Evolutionary conservation across 2,797 vertebrate species (phyloP).

Genomic region (Poecile montanus): DNA sequence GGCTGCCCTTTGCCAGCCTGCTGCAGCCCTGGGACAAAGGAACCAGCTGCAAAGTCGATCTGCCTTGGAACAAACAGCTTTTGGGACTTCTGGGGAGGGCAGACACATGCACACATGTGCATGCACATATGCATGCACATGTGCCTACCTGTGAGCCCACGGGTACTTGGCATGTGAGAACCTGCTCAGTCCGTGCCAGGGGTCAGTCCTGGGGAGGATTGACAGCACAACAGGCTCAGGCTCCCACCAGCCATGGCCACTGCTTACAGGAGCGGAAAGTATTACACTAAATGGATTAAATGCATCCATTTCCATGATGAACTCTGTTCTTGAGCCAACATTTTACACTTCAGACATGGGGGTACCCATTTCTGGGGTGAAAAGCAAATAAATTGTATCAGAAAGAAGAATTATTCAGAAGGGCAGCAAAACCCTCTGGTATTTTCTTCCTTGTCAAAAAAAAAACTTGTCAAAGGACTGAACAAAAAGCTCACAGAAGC

Average conservation of each 20-base stretch:
- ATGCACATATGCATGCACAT: too few relatives aligned
- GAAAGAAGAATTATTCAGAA: neutral
- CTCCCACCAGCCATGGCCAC: neutral
- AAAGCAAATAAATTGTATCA: neutral
- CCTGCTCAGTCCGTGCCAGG: neutral
- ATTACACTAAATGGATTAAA: neutral
- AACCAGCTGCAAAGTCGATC: neutral
- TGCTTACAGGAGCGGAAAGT: neutral
- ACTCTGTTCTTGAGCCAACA: neutral
- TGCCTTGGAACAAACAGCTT: neutral
- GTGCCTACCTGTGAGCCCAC: rapidly evolving
- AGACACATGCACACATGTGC: rapidly evolving
- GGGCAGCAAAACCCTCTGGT: neutral
- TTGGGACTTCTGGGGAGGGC: neutral
- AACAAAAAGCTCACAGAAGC: neutral
- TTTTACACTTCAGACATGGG: neutral
- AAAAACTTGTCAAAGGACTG: neutral
- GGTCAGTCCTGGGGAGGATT: rapidly evolving
- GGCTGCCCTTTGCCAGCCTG: neutral
- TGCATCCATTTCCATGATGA: neutral
- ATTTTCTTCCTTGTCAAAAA: neutral
- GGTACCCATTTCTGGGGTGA: neutral
- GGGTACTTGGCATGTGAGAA: neutral
- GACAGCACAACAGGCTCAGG: neutral
- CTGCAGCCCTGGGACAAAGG: neutral